Conservation (phyloP, 2,888 invertebrate species). For the Drosophila planitibia region DNA sequence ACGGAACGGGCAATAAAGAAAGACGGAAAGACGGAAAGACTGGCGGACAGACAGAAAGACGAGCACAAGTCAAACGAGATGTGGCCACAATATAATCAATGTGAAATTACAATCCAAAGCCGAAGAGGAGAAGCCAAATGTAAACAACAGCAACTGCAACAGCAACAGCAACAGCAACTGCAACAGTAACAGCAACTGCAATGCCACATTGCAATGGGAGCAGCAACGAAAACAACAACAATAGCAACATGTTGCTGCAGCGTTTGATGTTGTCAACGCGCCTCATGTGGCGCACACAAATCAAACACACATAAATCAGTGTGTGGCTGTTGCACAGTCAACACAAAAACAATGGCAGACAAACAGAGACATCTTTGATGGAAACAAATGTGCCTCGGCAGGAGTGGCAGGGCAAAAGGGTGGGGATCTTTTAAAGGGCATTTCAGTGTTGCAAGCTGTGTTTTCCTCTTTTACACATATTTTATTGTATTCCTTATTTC, state of each 20-base stretch:
- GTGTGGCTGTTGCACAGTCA: conserved; percentile 2
- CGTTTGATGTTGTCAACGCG: conserved; percentile 49
- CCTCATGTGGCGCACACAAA: conserved; percentile 28
- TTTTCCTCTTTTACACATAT: background rate
- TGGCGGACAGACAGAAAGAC: conserved; percentile 28
- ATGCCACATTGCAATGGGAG: conserved; percentile 28
- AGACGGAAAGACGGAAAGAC: too few relatives aligned
- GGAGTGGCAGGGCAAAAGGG: background rate
- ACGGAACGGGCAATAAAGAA: conserved; percentile 1
- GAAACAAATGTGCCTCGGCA: conserved; percentile 2
- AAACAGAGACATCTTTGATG: conserved; percentile 50
- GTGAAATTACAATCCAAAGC: conserved; percentile 50
- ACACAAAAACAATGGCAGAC: conserved; percentile 30
- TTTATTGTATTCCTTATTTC: background rate
- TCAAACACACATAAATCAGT: conserved; percentile 44
- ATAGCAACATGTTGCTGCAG: conserved; percentile 59
- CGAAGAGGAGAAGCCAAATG: conserved; percentile 32
- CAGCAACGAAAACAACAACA: conserved; percentile 14
- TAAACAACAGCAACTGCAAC: conserved; percentile 51
- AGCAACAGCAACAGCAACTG: conserved; percentile 20
- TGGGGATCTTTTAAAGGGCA: background rate
- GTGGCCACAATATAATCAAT: conserved; percentile 54
- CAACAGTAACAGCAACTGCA: conserved; percentile 51
- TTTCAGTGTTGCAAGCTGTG: background rate
- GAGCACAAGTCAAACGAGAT: conserved; percentile 52